Evolutionary conservation across 2,888 invertebrate genomes (phyloP).

Genomic region (Sceliomorpha sp.): DNA sequence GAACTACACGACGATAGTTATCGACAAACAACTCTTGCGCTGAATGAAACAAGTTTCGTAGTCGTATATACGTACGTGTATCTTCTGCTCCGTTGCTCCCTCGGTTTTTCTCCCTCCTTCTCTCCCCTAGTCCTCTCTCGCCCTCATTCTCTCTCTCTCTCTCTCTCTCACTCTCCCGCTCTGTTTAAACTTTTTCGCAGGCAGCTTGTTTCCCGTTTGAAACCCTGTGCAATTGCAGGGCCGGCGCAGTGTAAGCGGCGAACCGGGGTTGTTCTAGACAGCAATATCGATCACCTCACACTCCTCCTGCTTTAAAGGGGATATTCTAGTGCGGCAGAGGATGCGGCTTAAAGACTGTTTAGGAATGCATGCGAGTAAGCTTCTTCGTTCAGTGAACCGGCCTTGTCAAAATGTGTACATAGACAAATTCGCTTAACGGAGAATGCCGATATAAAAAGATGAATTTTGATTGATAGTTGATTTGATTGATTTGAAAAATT

Average conservation of each 20-base stretch:
- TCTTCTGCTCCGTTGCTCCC: too few species aligned
- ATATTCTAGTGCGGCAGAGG: conserved; percentile 30
- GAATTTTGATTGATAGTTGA: too few species aligned
- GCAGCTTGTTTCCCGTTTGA: conserved; percentile 44
- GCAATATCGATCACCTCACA: conserved; percentile 61
- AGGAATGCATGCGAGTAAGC: conserved; percentile 32
- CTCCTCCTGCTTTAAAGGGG: conserved; percentile 58
- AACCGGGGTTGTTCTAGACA: conserved; percentile 58
- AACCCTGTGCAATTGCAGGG: conserved; percentile 47
- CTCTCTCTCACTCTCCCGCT: background rate
- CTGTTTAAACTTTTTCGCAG: conserved; percentile 38
- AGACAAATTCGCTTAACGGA: too few species aligned
- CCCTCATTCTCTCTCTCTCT: background rate
- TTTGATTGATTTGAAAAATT: too few species aligned
- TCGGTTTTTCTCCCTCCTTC: too few species aligned
- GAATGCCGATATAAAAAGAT: too few species aligned
- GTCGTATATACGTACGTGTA: too few species aligned
- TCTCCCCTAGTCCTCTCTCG: conserved; percentile 1
- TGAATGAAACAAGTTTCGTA: conserved; percentile 22
- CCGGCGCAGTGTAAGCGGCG: conserved; percentile 27
- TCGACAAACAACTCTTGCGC: conserved; percentile 10
- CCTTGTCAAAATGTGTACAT: conserved; percentile 29
- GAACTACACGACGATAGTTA: conserved; percentile 1
- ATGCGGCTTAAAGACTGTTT: conserved; percentile 35
- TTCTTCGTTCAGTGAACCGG: conserved; percentile 42